Evolutionary conservation across 2,888 invertebrate species (phyloP), one percentile per base, ranked within the genome.

Genomic region (Nemurella pictetii): DNA sequence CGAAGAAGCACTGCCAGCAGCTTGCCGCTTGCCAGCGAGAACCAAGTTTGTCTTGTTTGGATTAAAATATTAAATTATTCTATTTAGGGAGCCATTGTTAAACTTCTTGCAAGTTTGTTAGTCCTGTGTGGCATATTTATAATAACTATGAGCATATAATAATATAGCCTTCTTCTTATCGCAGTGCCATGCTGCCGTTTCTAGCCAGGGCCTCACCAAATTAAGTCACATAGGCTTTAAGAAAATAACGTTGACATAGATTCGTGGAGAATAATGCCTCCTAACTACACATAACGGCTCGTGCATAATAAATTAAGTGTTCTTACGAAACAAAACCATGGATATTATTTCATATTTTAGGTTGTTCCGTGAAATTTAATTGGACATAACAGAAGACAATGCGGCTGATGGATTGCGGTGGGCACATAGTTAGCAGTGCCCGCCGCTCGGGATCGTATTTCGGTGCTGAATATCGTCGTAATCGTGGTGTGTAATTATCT

Each of bases 51-150:
- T 75, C 28, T 75, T 28, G 75, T 75, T 75, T 27, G 75, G 75
- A 75, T 75, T 75, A 27, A 75, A 75, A 27, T 75, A 75, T 75
- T 75, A 27, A 75, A 75, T 75, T 75, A 75, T 75, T 75, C 75
- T 28, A 75, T 75, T 75, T 75, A 75, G 75, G 75, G 75, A 75
- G 75, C 28, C 27, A 55, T 55, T 75, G 28, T 75, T 27, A 27
- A 75, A 75, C 75, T 75, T 75, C 75, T 75, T 75, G 27, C 75
- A 75, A 75, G 75, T 75, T 75, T 75, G 28, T 75, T 55, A 12
- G 27, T 75, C 75, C 75, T 75, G 28, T 75, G 75, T 27, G 75
- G 75, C 75, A 75, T 75, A 75, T 75, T 75, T 75, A 75, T 75
- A 75, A 75, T 75, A 75, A 26, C 55, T 55, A 55, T 55, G 55